Evolutionary conservation across 2,888 invertebrate genomes (phyloP), one percentile per base, ranked within the genome.

Genomic region (Bimastos eiseni): DNA sequence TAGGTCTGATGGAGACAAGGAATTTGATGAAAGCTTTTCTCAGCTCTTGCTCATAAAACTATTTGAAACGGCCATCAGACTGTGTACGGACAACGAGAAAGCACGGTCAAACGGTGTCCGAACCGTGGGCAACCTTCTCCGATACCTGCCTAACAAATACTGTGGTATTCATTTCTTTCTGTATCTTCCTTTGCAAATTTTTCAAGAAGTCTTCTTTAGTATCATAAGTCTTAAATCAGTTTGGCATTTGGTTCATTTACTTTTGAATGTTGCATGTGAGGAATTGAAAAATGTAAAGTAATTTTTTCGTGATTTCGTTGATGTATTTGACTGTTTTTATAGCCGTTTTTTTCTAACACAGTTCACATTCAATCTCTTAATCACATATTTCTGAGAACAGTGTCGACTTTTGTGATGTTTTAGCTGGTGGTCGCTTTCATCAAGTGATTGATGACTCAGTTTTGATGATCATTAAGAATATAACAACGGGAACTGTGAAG

Each of bases 81-180:
- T 96, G 89, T 96, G 97, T 89, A 95, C 95, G 90, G 97, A 97
- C 92, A 97, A 96, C 93, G 97, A 97, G 95, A 97, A 97, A 96
- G 97, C 98, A 91, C 96, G 97, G 95, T 97, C 97, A 95, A 98
- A 97, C 94, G 97, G 97, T 0, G 97, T 97, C 0, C 96, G 98
- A 90, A 97, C 97, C 0, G 95, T 98, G 24, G 98, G 98, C 2
- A 97, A 97, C 94, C 96, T 98, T 44, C 95, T 98, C 91, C 96
- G 97, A 34, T 95, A 97, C 90, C 95, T 97, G 90, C 94, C 94
- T 1, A 92, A 91, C 19, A 92, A 93, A 89, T 93, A 93, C 91
- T 92, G 93, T 41, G 92, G 94, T 94, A 92, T 92, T 44, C 89
- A n/a, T 36, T 91, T 88, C 24, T 91, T 34, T 89, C 6, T 33